Evolutionary conservation across 1,140 invertebrate species (phyloP), one percentile per base, ranked within the genome.

Genomic region (Zaprionus tsacasi): DNA sequence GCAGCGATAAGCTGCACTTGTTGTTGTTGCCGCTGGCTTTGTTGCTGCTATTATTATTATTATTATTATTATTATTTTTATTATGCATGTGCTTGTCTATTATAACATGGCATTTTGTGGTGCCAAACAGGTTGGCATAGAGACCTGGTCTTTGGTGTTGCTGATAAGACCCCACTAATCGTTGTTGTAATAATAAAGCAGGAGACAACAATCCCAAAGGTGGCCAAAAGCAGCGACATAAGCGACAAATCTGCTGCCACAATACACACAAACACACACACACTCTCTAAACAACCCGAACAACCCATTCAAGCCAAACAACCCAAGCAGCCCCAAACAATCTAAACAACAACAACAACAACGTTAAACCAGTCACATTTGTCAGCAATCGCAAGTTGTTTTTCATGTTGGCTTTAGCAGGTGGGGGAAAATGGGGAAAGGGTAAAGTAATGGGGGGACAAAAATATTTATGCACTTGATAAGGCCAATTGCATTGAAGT

Each of bases 1-100:
- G 45, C 56, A 68, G 36, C 58, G 71, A 74, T 74, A 74, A 74
- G 66, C 66, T 74, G 71, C 71, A 70, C 25, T 56, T 70, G 59
- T 25, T 64, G n/a, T 48, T 65, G 15, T 63, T 40, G 58, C 43
- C n/a, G n/a, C n/a, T n/a, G n/a, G n/a, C n/a, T n/a, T n/a, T 70
- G 6, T 56, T 74, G 21, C 58, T 76, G 33, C 60, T 74, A 21
- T 43, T 74, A 15, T 45, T 40, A n/a, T 12, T 54, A 15, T 12
- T 54, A 17, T 6, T n/a, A 13, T 2, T 55, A 6, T 55, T 54
- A 54, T 52, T 70, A 64, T 75, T 63, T 63, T 75, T 64, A 70
- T 69, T 75, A 64, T 66, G 58, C 48, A 54, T 70, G 27, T 43
- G 35, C 15, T 54, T 48, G n/a, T 17, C 21, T 52, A 35, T 58